Evolutionary conservation across 2,888 invertebrate species (phyloP), one percentile per base, ranked within the genome.

Genomic region (Andrena trimmerana): DNA sequence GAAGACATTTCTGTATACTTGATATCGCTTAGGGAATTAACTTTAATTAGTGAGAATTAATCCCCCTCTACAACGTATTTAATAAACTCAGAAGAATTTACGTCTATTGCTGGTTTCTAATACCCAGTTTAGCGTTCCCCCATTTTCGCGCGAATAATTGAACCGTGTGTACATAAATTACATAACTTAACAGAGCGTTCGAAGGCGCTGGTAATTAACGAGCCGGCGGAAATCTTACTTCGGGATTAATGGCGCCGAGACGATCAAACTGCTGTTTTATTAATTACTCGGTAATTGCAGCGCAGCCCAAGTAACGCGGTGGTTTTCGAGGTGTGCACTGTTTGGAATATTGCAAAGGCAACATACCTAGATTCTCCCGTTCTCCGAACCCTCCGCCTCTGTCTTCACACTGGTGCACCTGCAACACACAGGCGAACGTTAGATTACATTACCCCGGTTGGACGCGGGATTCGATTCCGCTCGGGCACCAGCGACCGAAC

Each of bases 301-400:
- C 59, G 29, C 29, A 16, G 24, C 27, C 57, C 5, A 1, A 59
- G 16, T 10, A 2, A 8, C 29, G 8, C 59, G 29, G 2, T 59
- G 27, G 6, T 29, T 59, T 59, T 29, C 29, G 29, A 29, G 16
- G 59, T 10, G 29, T 50, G 27, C 48, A 8, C 27, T 8, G 16
- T 50, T 13, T 50, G 24, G 33, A 48, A 66, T 70, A 48, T 20
- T 31, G 31, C 36, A 62, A 63, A 63, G n/a, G 16, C 63, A 77
- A 71, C 78, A 90, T 86, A 91, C 91, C 91, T 91, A 91, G 88
- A 91, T 91, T 90, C 88, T 88, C 87, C 89, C 89, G 89, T 86
- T 88, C 89, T 86, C 88, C 88, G 87, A 88, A 87, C 88, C 89
- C 88, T 85, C 90, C 88, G 86, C 85, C 89, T 81, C 68, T 79